Evolutionary conservation across 2,113 vertebrate species (phyloP), one percentile per base, ranked within the genome.

Genomic region (Pygoscelis antarcticus): DNA sequence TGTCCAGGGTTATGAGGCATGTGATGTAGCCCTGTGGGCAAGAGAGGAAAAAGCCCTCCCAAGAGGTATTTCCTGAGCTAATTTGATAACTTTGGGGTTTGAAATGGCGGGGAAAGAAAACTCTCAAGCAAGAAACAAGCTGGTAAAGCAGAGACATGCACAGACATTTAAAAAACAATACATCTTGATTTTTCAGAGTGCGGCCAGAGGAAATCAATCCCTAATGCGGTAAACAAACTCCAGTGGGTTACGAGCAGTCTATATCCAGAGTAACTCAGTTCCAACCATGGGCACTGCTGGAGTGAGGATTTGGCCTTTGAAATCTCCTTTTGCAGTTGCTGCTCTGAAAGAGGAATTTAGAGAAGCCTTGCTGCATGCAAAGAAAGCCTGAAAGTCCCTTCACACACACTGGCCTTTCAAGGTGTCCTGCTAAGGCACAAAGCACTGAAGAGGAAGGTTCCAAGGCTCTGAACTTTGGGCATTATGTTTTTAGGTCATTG

Each of bases 21-120:
- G 36, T 71, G 82, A 90, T 75, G 75, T 51, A 68, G 49, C 32
- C 36, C 71, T 74, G 29, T 25, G 62, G 87, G 87, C 81, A 94
- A 89, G 57, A 96, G 78, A 94, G 92, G 96, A 96, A 97, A 96
- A 91, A 91, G 92, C 57, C 84, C 81, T 96, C 83, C 92, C 22
- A 89, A 57, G 72, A 97, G 96, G 91, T 84, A 16, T 66, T 96
- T 98, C 96, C 97, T 96, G 66, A 89, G 40, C 16, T 68, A 72
- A 86, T 87, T 95, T 92, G 82, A 91, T 92, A 91, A 85, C 34
- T 72, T 42, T 10, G 55, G 88, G 69, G 26, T 82, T 85, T 85
- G 61, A 89, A 88, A 77, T 34, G 69, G 32, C 14, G 38, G 71
- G 51, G 55, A 78, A 86, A 83, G 62, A 83, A 91, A 91, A 93